phyloP scores from a whole-genome alignment of 2,797 vertebrate species.

The Glossophaga mutica region DNA sequence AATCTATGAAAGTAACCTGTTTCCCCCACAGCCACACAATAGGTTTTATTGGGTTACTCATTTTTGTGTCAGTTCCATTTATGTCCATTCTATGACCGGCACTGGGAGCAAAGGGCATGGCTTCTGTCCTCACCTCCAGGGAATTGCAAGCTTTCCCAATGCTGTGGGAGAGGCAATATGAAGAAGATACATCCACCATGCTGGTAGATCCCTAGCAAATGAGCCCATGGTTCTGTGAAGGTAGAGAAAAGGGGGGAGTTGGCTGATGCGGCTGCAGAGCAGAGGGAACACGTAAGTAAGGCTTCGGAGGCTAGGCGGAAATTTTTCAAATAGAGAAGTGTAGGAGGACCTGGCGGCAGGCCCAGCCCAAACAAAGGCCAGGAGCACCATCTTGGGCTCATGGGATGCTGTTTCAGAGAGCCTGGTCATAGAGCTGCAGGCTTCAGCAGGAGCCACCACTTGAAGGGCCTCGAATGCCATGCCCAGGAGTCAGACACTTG shows the following conservation, averaged over 20 bases:
- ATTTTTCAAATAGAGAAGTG: background rate
- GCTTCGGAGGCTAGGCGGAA: background rate
- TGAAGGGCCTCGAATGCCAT: background rate
- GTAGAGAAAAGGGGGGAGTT: too few relatives aligned
- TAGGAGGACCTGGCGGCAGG: background rate
- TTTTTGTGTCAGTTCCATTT: background rate
- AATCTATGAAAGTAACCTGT: background rate
- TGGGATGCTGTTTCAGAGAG: background rate
- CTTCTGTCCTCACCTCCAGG: background rate
- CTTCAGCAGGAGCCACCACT: background rate
- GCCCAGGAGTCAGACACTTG: background rate
- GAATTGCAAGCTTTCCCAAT: background rate
- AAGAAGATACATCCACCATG: background rate
- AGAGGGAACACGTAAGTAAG: background rate
- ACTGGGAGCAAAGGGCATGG: background rate
- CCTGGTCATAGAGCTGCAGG: background rate
- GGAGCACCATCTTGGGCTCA: too few relatives aligned
- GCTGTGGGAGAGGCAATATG: background rate
- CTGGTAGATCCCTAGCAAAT: background rate
- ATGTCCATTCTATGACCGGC: background rate
- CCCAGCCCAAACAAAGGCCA: background rate
- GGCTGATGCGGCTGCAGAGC: background rate
- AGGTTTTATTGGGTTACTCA: conserved; percentile 14
- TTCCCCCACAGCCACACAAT: background rate
- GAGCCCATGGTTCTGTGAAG: background rate